These are phyloP conservation scores for Andrena hattorfiana DNA, from an alignment of 2,888 invertebrate genomes.

Conservation along the genomic window DNA sequence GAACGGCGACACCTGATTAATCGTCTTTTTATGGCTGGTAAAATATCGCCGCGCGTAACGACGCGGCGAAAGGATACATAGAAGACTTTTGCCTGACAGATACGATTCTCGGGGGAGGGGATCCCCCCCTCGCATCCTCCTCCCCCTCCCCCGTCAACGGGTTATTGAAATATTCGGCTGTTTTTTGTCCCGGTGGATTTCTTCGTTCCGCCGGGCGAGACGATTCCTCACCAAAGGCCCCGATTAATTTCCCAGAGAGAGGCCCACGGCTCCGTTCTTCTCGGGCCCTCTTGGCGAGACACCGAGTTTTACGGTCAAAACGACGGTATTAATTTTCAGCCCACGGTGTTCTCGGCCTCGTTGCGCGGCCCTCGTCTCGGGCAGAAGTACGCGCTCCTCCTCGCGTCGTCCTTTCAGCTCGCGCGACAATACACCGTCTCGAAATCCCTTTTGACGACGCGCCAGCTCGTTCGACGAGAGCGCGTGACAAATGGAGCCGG, in stretches of 20 bases:
- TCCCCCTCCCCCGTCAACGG: constrained; percentile 11
- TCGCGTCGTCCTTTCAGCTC: constrained; percentile 52
- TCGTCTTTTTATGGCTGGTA: constrained; percentile 69
- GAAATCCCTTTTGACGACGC: constrained; percentile 56
- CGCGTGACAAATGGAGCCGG: constrained; percentile 67
- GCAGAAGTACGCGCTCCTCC: constrained; percentile 21
- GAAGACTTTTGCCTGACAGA: constrained; percentile 44
- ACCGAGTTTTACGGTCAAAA: constrained; percentile 20
- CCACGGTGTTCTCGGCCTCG: constrained; percentile 16
- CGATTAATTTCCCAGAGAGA: constrained; percentile 29
- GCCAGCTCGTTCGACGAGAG: constrained; percentile 25
- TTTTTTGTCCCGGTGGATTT: constrained; percentile 26
- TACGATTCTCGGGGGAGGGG: constrained; percentile 33
- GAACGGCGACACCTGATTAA: constrained; percentile 63
- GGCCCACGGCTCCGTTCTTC: neutral
- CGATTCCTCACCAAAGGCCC: constrained; percentile 8
- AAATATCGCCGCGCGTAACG: constrained; percentile 62
- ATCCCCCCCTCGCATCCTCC: too few species aligned
- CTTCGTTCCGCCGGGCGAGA: constrained; percentile 1
- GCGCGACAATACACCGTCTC: constrained; percentile 57
- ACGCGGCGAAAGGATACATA: constrained; percentile 44
- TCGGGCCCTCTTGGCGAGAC: neutral
- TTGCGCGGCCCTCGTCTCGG: neutral
- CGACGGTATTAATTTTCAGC: constrained; percentile 40
- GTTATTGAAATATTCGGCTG: constrained; percentile 45